Base-by-base conservation (phyloP, 1,140 invertebrate species). In the Scaptodrosophila lebanonensis region DNA sequence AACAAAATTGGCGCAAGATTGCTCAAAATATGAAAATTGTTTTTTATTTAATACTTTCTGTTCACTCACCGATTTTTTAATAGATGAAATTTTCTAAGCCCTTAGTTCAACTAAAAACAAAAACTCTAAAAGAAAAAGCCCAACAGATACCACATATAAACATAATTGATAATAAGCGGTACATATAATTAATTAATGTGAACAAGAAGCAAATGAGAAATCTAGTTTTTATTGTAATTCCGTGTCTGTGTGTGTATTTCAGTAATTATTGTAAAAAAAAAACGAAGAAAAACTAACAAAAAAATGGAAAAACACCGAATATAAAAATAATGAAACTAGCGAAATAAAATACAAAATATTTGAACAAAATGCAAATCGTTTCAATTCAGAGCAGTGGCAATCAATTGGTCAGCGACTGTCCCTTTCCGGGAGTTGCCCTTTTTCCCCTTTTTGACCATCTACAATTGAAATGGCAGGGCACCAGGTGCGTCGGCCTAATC, bases 161-260 rank as follows among this genome's bases (percentile, higher is more conserved):
- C 71, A 60, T 67, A 79, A 60, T 70, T 61, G 70, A 75, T 75
- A 70, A 76, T 70, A 68, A 70, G 38, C 13, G 32, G 32, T 17
- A 47, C 30, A 12, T 32, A 47, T 47, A 47, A 63, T 66, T 57
- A 61, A 63, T 62, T 66, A 40, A 57, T 66, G 63, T 66, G 59
- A 50, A 65, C 20, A 47, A 54, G 33, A 48, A 5, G 6, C 9
- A 40, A 42, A 36, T 32, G 12, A 29, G 27, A 61, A 17, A 58
- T 82, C 77, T 82, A 82, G 75, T 82, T 82, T 71, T 73, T 82
- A 82, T 82, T 82, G 75, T 82, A 82, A 82, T 82, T 82, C 75
- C 75, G 75, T 82, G 75, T 82, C 75, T 82, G 75, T 79, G 73
- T 77, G 73, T 79, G 73, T 79, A 79, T 73, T 82, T 79, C 73